A percentile compares a stretch with the other conserved stretches of the same genome.
These are phyloP conservation scores for Chrysogorgia sp. DNA, from an alignment of 92 coral and sea anemone species.

Conservation along the genomic window DNA sequence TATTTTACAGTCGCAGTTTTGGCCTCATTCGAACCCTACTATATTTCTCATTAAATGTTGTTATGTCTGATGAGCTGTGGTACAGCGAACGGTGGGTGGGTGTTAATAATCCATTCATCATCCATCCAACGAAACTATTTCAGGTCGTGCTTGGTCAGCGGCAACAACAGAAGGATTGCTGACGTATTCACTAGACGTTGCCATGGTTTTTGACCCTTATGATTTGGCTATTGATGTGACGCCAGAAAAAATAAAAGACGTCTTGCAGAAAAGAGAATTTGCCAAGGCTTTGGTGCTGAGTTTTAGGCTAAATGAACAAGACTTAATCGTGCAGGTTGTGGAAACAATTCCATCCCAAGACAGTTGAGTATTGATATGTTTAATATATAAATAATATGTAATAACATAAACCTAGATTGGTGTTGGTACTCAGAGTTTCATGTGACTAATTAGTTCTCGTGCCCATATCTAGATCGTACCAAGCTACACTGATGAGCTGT, in stretches of 20 bases:
- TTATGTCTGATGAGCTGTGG: too few relatives aligned
- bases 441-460: too few relatives aligned
- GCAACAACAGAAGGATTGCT: conserved; percentile 92
- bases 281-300: conserved; percentile 81
- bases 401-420: too few relatives aligned
- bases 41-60: too few relatives aligned
- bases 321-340: conserved; percentile 80
- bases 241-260: conserved; percentile 67
- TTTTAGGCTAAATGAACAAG: conserved; percentile 84
- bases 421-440: too few relatives aligned
- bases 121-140: too few relatives aligned
- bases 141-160: conserved; percentile 98
- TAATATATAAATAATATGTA: too few relatives aligned
- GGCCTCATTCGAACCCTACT: too few relatives aligned
- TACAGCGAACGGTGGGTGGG: neutral
- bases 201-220: conserved; percentile 90
- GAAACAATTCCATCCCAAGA: conserved; percentile 76
- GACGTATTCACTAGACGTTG: conserved; percentile 81
- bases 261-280: conserved; percentile 68
- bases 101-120: too few relatives aligned
- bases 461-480: too few relatives aligned
- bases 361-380: conserved; percentile 63
- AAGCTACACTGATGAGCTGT: too few relatives aligned
- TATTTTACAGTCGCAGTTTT: too few relatives aligned
- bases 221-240: conserved; percentile 91